These are phyloP conservation scores for Mobula birostris DNA, from an alignment of 2,113 vertebrate genomes.

Conservation along the genomic window DNA sequence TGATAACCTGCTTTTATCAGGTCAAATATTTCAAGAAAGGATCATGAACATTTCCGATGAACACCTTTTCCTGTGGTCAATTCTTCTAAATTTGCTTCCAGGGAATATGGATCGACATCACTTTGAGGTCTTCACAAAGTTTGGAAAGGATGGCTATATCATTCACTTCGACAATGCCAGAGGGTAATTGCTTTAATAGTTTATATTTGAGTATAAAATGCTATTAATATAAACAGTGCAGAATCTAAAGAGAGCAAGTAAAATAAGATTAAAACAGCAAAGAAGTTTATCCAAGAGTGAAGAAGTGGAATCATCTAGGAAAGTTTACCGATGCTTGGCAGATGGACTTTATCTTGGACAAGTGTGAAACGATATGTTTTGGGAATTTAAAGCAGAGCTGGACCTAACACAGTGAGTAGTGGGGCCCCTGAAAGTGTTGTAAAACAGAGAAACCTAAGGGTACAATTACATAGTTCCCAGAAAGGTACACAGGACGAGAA, in stretches of 20 bases:
- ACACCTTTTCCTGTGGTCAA: too few relatives aligned
- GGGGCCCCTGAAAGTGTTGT: too few relatives aligned
- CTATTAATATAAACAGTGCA: not conserved
- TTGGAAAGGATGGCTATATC: conserved; percentile 85
- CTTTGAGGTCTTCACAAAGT: conserved; percentile 93
- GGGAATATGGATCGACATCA: conserved; percentile 98
- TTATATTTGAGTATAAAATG: not conserved
- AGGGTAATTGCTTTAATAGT: conserved; percentile 59
- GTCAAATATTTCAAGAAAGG: not conserved
- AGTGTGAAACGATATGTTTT: too few relatives aligned
- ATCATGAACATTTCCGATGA: not conserved
- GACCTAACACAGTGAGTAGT: too few relatives aligned
- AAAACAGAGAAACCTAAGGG: too few relatives aligned
- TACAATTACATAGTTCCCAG: too few relatives aligned
- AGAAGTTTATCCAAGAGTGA: too few relatives aligned
- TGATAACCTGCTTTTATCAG: not conserved
- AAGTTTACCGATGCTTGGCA: too few relatives aligned
- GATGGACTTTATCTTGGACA: too few relatives aligned
- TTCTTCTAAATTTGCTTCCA: conserved; percentile 45
- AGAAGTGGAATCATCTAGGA: too few relatives aligned
- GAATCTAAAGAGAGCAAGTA: not conserved
- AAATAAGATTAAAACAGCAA: not conserved
- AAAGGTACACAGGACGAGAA: too few relatives aligned
- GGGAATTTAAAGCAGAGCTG: too few relatives aligned
- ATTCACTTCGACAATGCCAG: conserved; percentile 90